These are phyloP conservation scores for Drosophila atripex DNA, from an alignment of 2,888 invertebrate species.

Conservation along the genomic window DNA sequence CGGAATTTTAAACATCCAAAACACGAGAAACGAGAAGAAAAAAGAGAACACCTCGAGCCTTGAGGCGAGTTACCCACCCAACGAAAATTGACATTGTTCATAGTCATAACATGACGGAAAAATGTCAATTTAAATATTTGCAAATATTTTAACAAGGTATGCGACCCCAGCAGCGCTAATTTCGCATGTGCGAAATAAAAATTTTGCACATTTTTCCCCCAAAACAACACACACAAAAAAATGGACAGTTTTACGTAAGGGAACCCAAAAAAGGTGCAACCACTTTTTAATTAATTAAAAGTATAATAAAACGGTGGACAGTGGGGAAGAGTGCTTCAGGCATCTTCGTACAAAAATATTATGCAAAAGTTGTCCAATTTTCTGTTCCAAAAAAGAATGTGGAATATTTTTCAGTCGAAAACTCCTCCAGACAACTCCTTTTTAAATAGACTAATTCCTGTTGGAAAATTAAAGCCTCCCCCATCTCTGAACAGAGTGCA, in stretches of 20 bases:
- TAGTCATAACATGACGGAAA: constrained; percentile 65
- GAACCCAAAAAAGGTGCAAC: constrained; percentile 49
- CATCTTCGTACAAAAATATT: constrained; percentile 36
- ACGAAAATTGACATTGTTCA: constrained; percentile 71
- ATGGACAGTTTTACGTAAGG: constrained; percentile 12
- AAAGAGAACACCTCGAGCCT: constrained; percentile 51
- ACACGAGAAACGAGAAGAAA: constrained; percentile 2
- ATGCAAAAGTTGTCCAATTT: constrained; percentile 31
- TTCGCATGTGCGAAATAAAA: constrained; percentile 74
- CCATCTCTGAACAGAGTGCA: not conserved
- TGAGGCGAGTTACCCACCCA: constrained; percentile 23
- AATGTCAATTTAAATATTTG: constrained; percentile 82
- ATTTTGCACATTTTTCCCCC: constrained; percentile 61
- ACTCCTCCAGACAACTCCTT: not conserved
- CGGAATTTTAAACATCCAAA: constrained; percentile 61
- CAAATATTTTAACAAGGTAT: constrained; percentile 75
- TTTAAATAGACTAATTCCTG: constrained; percentile 19
- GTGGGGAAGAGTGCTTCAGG: constrained; percentile 9
- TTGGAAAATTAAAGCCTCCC: constrained; percentile 1
- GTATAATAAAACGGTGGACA: constrained; percentile 14
- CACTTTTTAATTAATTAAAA: constrained; percentile 74
- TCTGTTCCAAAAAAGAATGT: constrained; percentile 5
- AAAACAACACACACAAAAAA: constrained; percentile 21
- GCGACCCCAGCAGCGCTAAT: constrained; percentile 51
- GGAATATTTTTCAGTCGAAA: not conserved